phyloP scores from a whole-genome alignment of 2,113 vertebrate genomes.

The Alexandromys fortis region DNA sequence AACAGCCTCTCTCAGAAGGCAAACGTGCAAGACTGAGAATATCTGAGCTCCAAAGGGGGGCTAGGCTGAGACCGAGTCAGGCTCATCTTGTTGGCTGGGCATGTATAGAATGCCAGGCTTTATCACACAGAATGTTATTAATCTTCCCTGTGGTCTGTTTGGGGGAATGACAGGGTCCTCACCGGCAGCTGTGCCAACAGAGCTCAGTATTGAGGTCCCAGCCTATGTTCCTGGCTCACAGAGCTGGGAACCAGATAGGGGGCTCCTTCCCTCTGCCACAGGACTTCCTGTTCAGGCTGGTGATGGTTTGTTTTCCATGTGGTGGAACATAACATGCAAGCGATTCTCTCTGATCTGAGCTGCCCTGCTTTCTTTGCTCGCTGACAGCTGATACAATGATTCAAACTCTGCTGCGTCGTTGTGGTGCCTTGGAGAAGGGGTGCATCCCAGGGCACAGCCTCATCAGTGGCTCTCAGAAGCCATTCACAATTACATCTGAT shows the following conservation, averaged over 20 bases:
- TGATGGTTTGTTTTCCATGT: neutral
- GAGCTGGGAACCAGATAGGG: neutral
- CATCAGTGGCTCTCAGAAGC: conserved; percentile 38
- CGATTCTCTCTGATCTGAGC: neutral
- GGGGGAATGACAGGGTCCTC: neutral
- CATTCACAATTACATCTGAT: neutral
- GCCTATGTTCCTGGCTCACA: neutral
- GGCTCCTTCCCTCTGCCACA: neutral
- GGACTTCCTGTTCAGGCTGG: neutral
- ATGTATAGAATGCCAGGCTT: neutral
- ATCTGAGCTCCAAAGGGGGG: neutral
- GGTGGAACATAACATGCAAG: neutral
- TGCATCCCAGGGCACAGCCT: conserved; percentile 51
- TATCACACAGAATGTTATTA: rapidly evolving
- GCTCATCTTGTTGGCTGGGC: neutral
- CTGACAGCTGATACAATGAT: conserved; percentile 25
- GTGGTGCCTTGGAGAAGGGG: conserved; percentile 48
- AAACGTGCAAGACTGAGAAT: conserved; percentile 24
- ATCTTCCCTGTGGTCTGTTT: neutral
- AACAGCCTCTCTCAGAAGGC: neutral
- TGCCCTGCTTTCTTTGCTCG: neutral
- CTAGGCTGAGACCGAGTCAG: neutral
- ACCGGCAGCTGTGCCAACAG: neutral
- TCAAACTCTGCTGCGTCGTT: conserved; percentile 63
- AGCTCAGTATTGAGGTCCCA: neutral